phyloP scores from a whole-genome alignment of 2,113 vertebrate species.

The Rhinolophus ferrumequinum region DNA sequence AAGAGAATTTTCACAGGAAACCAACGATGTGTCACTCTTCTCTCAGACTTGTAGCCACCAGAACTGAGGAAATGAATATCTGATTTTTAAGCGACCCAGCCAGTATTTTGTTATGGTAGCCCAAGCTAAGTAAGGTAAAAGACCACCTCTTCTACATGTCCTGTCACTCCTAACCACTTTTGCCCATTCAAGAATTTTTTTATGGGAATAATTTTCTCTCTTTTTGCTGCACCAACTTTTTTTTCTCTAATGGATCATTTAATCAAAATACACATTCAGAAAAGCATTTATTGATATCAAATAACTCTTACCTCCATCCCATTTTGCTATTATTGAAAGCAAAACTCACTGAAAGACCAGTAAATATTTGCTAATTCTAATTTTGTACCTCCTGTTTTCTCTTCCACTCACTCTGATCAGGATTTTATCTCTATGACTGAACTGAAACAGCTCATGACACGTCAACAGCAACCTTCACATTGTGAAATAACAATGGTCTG shows the following conservation, averaged over 20 bases:
- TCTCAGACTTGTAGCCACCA: neutral
- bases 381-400: neutral
- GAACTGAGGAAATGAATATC: neutral
- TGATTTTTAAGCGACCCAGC: neutral
- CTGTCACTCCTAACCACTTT: neutral
- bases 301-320: neutral
- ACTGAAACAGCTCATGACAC: neutral
- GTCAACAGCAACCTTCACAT: neutral
- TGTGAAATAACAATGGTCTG: neutral
- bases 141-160: neutral
- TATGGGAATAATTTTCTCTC: neutral
- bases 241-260: neutral
- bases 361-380: neutral
- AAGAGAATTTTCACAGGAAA: neutral
- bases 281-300: neutral
- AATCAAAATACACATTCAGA: neutral
- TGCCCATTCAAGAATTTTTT: neutral
- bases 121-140: neutral
- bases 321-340: neutral
- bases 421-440: neutral
- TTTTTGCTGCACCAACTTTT: neutral
- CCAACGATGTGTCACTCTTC: neutral
- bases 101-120: neutral
- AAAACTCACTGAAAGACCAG: neutral
- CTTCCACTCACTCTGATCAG: neutral